phyloP scores from a whole-genome alignment of 2,888 invertebrate genomes.

The Dryobota labecula region DNA sequence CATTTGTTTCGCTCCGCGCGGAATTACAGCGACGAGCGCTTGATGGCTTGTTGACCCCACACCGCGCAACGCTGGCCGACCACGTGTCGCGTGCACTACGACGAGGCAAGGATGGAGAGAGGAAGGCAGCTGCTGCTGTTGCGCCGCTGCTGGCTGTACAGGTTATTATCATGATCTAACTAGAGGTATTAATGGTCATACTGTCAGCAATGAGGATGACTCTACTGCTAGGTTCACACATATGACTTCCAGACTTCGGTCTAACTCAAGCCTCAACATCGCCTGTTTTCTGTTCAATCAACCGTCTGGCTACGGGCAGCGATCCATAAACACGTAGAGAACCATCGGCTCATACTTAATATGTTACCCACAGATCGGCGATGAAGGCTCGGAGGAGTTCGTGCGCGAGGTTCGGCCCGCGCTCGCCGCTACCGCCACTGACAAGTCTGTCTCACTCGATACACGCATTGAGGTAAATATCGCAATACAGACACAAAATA shows the following conservation, averaged over 20 bases:
- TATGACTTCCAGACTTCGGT: background rate
- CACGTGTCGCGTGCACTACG: conserved; percentile 95
- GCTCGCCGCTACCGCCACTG: conserved; percentile 93
- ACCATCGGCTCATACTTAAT: background rate
- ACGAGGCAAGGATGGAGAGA: conserved; percentile 95
- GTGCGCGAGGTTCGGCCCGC: conserved; percentile 93
- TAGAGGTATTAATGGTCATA: background rate
- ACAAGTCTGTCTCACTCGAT: conserved; percentile 93
- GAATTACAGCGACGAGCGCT: conserved; percentile 95
- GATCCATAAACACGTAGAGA: no score
- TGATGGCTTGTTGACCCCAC: conserved; percentile 94
- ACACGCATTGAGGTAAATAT: conserved; percentile 93
- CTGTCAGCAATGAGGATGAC: background rate
- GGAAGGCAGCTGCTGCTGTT: conserved; percentile 94
- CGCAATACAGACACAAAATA: background rate
- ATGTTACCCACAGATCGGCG: conserved; percentile 80
- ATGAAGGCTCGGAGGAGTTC: conserved; percentile 92
- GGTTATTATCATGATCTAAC: conserved; percentile 80
- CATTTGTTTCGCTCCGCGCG: conserved; percentile 93
- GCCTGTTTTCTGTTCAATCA: background rate
- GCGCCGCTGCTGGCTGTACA: conserved; percentile 96
- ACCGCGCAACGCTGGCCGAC: conserved; percentile 95
- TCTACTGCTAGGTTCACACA: background rate
- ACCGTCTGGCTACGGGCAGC: background rate
- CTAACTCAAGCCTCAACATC: no score